phyloP scores from a whole-genome alignment of 2,113 vertebrate species.

The Aleadryas rufinucha region DNA sequence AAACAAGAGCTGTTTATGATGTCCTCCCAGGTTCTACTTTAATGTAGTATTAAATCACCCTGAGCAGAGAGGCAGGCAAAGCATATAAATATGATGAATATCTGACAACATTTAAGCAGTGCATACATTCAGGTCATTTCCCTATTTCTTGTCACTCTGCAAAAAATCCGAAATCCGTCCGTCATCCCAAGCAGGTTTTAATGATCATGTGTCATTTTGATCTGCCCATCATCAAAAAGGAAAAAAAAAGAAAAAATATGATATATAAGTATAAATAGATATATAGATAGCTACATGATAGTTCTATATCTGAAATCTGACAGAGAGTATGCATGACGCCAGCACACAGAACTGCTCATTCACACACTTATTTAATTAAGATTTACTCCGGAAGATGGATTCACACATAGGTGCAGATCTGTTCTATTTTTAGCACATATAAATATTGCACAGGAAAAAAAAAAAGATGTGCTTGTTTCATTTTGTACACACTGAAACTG shows the following conservation, averaged over 20 bases:
- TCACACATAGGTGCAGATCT: background rate
- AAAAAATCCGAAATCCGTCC: constrained; percentile 13
- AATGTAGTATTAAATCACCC: constrained; percentile 80
- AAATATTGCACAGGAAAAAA: constrained; percentile 12
- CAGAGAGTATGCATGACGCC: background rate
- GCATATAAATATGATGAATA: constrained; percentile 75
- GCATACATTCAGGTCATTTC: constrained; percentile 68
- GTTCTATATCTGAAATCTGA: background rate
- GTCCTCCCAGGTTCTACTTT: constrained; percentile 79
- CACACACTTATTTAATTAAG: constrained; percentile 44
- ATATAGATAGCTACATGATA: background rate
- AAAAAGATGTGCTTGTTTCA: background rate
- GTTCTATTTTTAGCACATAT: constrained; percentile 19
- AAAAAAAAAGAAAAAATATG: background rate
- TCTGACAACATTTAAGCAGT: constrained; percentile 71
- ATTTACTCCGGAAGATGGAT: constrained; percentile 23
- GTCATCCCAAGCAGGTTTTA: background rate
- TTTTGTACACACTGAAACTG: background rate
- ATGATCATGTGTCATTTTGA: background rate
- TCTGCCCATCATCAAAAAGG: background rate
- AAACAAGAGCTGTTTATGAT: constrained; percentile 85
- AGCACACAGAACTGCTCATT: background rate
- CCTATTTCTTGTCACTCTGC: constrained; percentile 58
- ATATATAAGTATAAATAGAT: background rate
- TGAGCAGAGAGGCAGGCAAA: constrained; percentile 53